Conservation (phyloP, 1,140 invertebrate genomes). For the Danaus melanippus region DNA sequence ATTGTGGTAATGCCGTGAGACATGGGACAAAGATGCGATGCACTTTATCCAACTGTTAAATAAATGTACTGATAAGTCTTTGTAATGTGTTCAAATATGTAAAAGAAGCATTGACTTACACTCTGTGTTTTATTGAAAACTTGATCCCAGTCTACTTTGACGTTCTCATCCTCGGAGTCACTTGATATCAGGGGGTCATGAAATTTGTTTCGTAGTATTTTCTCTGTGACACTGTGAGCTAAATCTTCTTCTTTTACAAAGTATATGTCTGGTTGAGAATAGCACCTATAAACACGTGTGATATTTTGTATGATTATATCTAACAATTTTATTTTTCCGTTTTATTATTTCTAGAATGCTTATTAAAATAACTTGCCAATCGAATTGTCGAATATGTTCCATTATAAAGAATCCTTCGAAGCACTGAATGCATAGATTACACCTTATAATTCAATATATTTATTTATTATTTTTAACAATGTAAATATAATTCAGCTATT, state of each 20-base stretch:
- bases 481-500: too few species aligned
- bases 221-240: constrained; percentile 45
- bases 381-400: constrained; percentile 46
- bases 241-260: constrained; percentile 41
- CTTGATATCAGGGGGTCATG: constrained; percentile 45
- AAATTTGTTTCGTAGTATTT: constrained; percentile 49
- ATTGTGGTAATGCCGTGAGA: constrained; percentile 24
- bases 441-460: too few species aligned
- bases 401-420: constrained; percentile 16
- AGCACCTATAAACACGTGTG: constrained; percentile 32
- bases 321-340: neutral
- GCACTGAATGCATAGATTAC: too few species aligned
- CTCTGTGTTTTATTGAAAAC: constrained; percentile 37
- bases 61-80: neutral
- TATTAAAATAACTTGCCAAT: constrained; percentile 36
- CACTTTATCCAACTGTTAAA: constrained; percentile 25
- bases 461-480: too few species aligned
- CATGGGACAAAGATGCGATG: constrained; percentile 37
- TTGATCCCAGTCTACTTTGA: constrained; percentile 44
- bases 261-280: constrained; percentile 29
- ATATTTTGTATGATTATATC: constrained; percentile 3
- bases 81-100: neutral
- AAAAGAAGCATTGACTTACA: constrained; percentile 24
- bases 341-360: neutral
- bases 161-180: constrained; percentile 43